phyloP scores from a whole-genome alignment of 2,113 vertebrate genomes.

The Orcinus orca region DNA sequence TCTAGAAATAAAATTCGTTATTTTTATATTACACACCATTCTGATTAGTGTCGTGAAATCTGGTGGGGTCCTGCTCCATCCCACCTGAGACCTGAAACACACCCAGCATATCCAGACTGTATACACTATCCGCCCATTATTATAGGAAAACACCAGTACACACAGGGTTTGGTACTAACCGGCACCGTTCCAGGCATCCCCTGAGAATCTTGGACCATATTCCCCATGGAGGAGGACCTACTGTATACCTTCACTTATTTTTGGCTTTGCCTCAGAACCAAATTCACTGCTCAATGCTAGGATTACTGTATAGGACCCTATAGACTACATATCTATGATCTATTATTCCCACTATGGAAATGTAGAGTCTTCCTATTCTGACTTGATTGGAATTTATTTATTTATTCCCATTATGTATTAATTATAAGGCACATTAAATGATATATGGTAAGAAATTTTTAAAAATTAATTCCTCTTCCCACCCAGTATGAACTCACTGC shows the following conservation, averaged over 20 bases:
- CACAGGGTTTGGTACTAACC: neutral
- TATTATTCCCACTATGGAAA: neutral
- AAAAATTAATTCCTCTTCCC: neutral
- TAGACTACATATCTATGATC: neutral
- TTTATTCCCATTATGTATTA: constrained; percentile 5
- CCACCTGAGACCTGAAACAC: neutral
- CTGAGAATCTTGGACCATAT: neutral
- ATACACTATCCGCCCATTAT: too few species aligned
- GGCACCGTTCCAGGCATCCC: neutral
- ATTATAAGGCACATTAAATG: neutral
- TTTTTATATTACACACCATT: neutral
- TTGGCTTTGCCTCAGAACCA: neutral
- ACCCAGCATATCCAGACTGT: neutral
- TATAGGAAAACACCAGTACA: too few species aligned
- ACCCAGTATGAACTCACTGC: neutral
- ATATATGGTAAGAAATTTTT: neutral
- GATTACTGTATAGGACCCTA: neutral
- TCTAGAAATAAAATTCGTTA: neutral
- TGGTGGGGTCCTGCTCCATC: neutral
- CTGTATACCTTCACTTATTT: neutral
- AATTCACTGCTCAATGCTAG: neutral
- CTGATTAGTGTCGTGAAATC: neutral
- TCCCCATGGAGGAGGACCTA: neutral
- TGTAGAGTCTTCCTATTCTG: neutral
- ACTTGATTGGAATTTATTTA: neutral